phyloP scores from a whole-genome alignment of 1,140 invertebrate genomes.

The Drosophila micromelanica region DNA sequence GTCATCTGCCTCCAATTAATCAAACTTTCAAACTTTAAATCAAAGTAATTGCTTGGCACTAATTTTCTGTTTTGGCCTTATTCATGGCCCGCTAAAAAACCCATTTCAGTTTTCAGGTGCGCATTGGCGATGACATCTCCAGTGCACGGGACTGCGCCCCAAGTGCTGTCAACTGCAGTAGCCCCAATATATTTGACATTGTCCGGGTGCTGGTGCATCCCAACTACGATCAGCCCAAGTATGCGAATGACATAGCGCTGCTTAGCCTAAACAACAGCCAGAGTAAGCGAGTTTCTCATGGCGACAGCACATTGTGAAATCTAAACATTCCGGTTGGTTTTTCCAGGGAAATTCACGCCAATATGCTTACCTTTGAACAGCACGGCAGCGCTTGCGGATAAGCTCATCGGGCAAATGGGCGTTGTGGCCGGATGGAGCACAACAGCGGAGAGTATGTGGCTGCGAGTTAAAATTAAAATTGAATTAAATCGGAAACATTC shows the following conservation, averaged over 20 bases:
- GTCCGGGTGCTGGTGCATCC: slow-evolving; percentile 85
- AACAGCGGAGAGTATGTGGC: slow-evolving; percentile 55
- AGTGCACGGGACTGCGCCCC: slow-evolving; percentile 86
- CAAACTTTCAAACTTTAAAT: background rate
- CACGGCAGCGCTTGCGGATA: slow-evolving; percentile 47
- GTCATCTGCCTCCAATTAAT: background rate
- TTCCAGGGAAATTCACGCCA: slow-evolving; percentile 79
- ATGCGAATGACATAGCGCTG: slow-evolving; percentile 89
- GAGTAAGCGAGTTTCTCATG: slow-evolving; percentile 14
- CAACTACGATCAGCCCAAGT: slow-evolving; percentile 86
- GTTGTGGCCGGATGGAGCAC: slow-evolving; percentile 87
- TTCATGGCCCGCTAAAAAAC: background rate
- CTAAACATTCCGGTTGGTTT: background rate
- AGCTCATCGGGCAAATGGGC: slow-evolving; percentile 80
- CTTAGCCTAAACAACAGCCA: slow-evolving; percentile 84
- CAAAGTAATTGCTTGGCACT: too few relatives aligned
- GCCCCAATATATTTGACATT: slow-evolving; percentile 86
- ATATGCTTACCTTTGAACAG: slow-evolving; percentile 85
- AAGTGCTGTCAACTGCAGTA: slow-evolving; percentile 85
- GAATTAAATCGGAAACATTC: slow-evolving; percentile 10
- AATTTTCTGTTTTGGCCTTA: too few relatives aligned
- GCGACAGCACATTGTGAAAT: too few relatives aligned
- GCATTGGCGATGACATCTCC: slow-evolving; percentile 86
- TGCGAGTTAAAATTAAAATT: background rate
- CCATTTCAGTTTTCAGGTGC: slow-evolving; percentile 85